A percentile compares a stretch with the other conserved stretches of the same genome.
phyloP scores from a whole-genome alignment of 1,140 invertebrate species.

The Zaprionus gabonicus region DNA sequence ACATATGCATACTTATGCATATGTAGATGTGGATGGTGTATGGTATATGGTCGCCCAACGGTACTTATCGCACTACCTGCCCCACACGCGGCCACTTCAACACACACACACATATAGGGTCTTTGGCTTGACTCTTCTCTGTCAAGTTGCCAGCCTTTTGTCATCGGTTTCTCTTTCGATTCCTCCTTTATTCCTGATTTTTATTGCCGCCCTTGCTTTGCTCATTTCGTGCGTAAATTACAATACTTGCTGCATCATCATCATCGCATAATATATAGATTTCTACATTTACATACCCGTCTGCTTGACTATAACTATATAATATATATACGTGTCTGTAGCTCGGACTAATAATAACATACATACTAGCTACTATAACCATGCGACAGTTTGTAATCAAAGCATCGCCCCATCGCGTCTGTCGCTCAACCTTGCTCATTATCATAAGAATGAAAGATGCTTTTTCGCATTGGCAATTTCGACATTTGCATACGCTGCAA shows the following conservation, averaged over 20 bases:
- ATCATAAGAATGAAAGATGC: constrained; percentile 33
- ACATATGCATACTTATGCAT: constrained; percentile 9
- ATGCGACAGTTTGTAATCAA: constrained; percentile 23
- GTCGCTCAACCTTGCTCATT: constrained; percentile 23
- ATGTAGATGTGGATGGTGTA: neutral
- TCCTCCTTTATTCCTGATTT: constrained; percentile 36
- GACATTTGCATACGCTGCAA: constrained; percentile 25
- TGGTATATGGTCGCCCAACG: constrained; percentile 3
- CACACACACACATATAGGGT: constrained; percentile 2
- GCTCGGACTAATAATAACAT: constrained; percentile 19
- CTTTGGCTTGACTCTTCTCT: neutral
- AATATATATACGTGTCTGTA: constrained; percentile 17
- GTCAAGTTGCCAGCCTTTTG: constrained; percentile 47
- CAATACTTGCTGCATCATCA: constrained; percentile 14
- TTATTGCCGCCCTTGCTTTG: neutral
- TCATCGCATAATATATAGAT: neutral
- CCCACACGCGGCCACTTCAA: constrained; percentile 45
- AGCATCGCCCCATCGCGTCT: neutral
- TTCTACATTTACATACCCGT: constrained; percentile 12
- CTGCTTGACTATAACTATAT: constrained; percentile 1
- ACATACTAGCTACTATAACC: constrained; percentile 16
- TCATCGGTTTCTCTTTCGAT: constrained; percentile 25
- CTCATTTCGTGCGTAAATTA: constrained; percentile 30
- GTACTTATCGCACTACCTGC: constrained; percentile 48
- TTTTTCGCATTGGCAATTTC: neutral